Evolutionary conservation across 2,888 invertebrate species (phyloP), one percentile per base, ranked within the genome.

Genomic region (Aporophyla lueneburgensis): DNA sequence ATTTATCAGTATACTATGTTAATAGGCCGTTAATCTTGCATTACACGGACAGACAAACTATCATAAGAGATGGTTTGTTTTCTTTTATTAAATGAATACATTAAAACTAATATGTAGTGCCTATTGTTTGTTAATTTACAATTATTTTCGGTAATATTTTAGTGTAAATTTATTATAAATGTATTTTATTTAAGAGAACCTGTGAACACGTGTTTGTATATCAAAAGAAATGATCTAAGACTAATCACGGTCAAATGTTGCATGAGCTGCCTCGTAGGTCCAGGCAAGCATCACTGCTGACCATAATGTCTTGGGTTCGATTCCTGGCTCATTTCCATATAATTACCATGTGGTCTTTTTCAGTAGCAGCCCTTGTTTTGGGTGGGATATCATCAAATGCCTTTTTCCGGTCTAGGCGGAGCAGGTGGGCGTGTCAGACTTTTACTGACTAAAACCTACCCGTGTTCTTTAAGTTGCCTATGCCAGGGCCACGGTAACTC

Each of bases 21-120:
- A 21, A 59, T 46, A 19, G n/a, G 21, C 33, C 24, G 3, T 56
- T 19, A 72, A 72, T 72, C 24, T 72, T 62, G 19, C n/a, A 43
- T 61, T 53, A 46, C n/a, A 62, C n/a, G 16, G 27, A 33, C 33
- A 46, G 46, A n/a, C 6, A 61, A 46, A 56, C 49, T 9, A 53
- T 75, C 49, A n/a, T 33, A 59, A 59, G 56, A n/a, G 2, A 51
- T 24, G n/a, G 16, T 69, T 56, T 77, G 27, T 77, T 77, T 62
- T 56, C n/a, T 27, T 43, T 19, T 43, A 51, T 51, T 51, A 33
- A 56, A 43, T 16, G 27, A 51, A 76, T n/a, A 40, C 33, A 67
- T 68, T 67, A 49, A 24, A 24, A 59, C 49, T 16, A 54, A n/a
- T 62, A 69, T 53, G 1, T 53, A 69, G 27, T 24, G 33, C 43